A percentile compares a stretch with the other conserved stretches of the same genome.
These are phyloP conservation scores for Leptocoma aspasia DNA, from an alignment of 2,113 vertebrate species.

Conservation along the genomic window DNA sequence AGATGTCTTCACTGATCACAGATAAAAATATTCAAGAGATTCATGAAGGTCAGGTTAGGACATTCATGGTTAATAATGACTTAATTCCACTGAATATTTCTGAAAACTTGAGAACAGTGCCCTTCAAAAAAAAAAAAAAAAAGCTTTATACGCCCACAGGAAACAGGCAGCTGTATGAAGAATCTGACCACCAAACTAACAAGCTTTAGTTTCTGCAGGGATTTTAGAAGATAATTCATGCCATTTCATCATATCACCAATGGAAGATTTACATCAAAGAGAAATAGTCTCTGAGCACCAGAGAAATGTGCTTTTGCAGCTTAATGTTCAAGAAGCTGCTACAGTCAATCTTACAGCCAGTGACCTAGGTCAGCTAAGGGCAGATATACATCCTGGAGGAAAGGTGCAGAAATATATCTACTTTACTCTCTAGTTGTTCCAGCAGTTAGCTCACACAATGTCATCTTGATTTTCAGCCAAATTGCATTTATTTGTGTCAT, in stretches of 20 bases:
- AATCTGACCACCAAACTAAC: not conserved
- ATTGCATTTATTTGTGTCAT: not conserved
- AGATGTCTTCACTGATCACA: not conserved
- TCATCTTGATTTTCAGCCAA: constrained; percentile 2
- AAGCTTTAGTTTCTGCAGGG: not conserved
- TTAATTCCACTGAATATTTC: not conserved
- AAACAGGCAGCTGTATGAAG: not conserved
- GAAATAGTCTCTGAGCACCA: not conserved
- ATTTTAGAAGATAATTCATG: not conserved
- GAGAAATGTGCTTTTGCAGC: not conserved
- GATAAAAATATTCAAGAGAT: not conserved
- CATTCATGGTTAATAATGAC: not conserved
- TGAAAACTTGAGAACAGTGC: not conserved
- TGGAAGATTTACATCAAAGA: not conserved
- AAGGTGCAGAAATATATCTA: not conserved
- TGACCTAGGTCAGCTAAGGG: not conserved
- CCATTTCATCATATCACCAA: not conserved
- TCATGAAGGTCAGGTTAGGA: not conserved
- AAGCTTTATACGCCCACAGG: not conserved
- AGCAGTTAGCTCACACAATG: not conserved
- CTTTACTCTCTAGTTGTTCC: not conserved
- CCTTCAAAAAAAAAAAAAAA: not conserved
- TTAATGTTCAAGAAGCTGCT: not conserved
- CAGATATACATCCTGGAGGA: not conserved
- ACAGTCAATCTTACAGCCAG: not conserved